Evolutionary conservation across 2,888 invertebrate species (phyloP).

Genomic region (Carcina quercana): DNA sequence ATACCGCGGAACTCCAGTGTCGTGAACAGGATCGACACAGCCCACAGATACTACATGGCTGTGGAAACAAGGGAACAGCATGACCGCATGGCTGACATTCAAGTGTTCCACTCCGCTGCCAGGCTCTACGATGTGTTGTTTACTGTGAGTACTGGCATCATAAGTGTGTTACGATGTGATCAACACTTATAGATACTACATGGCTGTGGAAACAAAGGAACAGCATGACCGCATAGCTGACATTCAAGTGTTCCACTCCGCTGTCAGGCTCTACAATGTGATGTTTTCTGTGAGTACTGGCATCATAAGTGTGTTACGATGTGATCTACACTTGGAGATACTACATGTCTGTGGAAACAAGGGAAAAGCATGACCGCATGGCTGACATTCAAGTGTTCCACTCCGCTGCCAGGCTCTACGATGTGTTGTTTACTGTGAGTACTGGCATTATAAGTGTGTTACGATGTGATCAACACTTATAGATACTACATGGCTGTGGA

Average conservation of each 20-base stretch:
- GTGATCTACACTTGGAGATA: no score
- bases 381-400: slow-evolving; percentile 61
- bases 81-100: slow-evolving; percentile 58
- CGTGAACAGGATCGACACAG: slow-evolving; percentile 42
- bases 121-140: slow-evolving; percentile 53
- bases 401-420: slow-evolving; percentile 47
- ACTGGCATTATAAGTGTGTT: no score
- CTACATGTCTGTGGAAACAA: slow-evolving; percentile 54
- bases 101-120: slow-evolving; percentile 54
- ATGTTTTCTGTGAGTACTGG: slow-evolving; percentile 49
- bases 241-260: slow-evolving; percentile 53
- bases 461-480: no score
- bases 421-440: slow-evolving; percentile 50
- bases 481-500: slow-evolving; percentile 56
- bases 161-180: no score
- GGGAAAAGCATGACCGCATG: slow-evolving; percentile 59
- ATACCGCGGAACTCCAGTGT: slow-evolving; percentile 40
- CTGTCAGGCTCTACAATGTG: slow-evolving; percentile 49
- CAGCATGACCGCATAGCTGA: slow-evolving; percentile 63
- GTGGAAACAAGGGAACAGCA: slow-evolving; percentile 54
- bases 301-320: no score
- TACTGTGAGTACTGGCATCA: slow-evolving; percentile 38
- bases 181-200: no score
- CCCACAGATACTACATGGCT: slow-evolving; percentile 53
- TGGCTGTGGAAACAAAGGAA: slow-evolving; percentile 49